Conservation (phyloP, 1,140 invertebrate species). For the Temnothorax curvispinosus region DNA sequence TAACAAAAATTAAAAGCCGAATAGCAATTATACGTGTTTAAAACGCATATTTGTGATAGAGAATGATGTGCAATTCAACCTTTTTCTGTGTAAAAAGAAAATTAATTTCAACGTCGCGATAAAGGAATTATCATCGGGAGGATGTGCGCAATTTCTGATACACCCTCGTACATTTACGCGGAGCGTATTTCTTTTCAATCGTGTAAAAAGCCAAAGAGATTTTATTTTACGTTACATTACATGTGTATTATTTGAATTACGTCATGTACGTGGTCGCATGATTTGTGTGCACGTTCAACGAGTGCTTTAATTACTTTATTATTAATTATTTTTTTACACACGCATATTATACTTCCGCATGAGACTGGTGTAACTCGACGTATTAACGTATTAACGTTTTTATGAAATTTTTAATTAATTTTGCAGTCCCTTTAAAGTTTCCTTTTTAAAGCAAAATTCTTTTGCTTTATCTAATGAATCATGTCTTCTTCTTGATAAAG, state of each 20-base stretch:
- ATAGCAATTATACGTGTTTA: not conserved
- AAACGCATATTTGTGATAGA: constrained; percentile 38
- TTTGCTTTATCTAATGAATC: not conserved
- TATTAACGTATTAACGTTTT: constrained; percentile 2
- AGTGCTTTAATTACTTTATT: constrained; percentile 76
- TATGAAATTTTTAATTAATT: not conserved
- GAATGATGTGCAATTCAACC: constrained; percentile 28
- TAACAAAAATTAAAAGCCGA: not conserved
- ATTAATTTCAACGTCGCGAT: not conserved
- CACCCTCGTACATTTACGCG: constrained; percentile 23
- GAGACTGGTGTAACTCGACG: constrained; percentile 11
- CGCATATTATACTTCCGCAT: constrained; percentile 20
- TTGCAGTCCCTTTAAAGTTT: not conserved
- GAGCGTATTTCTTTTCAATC: constrained; percentile 48
- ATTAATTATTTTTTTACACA: constrained; percentile 46
- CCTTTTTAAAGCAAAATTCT: not conserved
- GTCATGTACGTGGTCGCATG: constrained; percentile 61
- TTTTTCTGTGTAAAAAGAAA: constrained; percentile 15
- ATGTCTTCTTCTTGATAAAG: not conserved
- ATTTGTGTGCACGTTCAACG: constrained; percentile 64
- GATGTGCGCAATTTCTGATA: constrained; percentile 42
- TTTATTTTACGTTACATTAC: constrained; percentile 73
- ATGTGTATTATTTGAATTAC: constrained; percentile 76
- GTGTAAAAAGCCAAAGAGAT: constrained; percentile 70
- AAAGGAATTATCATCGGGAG: not conserved